phyloP scores from a whole-genome alignment of 2,888 invertebrate species.

The Ichneumoninae sp. region DNA sequence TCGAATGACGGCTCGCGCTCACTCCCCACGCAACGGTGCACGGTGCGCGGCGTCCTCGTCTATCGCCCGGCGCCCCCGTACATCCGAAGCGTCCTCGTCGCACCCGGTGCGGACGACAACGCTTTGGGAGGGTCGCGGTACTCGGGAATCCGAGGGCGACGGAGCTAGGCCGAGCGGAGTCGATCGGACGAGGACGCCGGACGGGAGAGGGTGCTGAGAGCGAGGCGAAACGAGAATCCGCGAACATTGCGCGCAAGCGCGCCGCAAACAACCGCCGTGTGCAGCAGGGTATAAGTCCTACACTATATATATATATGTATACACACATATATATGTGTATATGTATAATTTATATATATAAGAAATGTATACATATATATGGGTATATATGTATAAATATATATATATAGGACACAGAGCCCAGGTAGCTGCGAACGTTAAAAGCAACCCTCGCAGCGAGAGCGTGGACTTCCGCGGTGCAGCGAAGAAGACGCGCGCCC shows the following conservation, averaged over 20 bases:
- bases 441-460: conserved; percentile 69
- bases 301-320: conserved; percentile 14
- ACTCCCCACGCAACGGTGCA: conserved; percentile 76
- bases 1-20: conserved; percentile 82
- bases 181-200: neutral
- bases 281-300: conserved; percentile 31
- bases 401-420: neutral
- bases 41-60: conserved; percentile 37
- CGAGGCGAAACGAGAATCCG: conserved; percentile 50
- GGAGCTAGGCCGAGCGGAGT: neutral
- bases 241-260: conserved; percentile 66
- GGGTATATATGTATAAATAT: conserved; percentile 4
- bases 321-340: conserved; percentile 9
- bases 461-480: conserved; percentile 73
- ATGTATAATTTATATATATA: conserved; percentile 8
- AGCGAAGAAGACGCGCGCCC: conserved; percentile 40
- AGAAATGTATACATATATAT: neutral
- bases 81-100: conserved; percentile 57
- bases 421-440: conserved; percentile 61
- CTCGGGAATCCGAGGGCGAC: conserved; percentile 26
- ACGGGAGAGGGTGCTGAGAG: conserved; percentile 27
- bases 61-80: conserved; percentile 60
- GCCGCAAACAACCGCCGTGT: conserved; percentile 53
- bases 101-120: conserved; percentile 34
- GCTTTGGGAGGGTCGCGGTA: conserved; percentile 27